phyloP scores from a whole-genome alignment of 2,888 invertebrate species.

The Hirtodrosophila trivittata region DNA sequence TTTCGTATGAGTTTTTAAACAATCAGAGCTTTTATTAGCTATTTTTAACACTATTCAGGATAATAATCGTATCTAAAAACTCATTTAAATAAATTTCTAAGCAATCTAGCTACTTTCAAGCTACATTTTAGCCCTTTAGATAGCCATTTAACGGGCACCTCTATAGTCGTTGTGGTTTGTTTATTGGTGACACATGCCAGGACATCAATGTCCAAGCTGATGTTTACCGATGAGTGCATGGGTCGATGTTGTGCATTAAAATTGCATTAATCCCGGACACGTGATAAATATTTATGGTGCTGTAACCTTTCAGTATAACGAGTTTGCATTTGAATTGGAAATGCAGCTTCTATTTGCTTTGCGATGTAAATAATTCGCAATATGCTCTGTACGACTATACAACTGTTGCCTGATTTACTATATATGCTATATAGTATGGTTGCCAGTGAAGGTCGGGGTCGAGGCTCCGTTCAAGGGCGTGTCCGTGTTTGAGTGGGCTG shows the following conservation, averaged over 20 bases:
- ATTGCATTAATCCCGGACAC: conserved; percentile 70
- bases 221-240: conserved; percentile 2
- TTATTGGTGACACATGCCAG: conserved; percentile 43
- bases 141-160: too few species aligned
- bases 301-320: conserved; percentile 11
- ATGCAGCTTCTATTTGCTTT: conserved; percentile 38
- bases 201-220: conserved; percentile 8
- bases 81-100: too few species aligned
- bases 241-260: conserved; percentile 56
- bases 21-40: too few species aligned
- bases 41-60: too few species aligned
- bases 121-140: too few species aligned
- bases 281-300: conserved; percentile 74
- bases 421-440: neutral
- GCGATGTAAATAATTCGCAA: conserved; percentile 27
- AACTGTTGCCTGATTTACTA: neutral
- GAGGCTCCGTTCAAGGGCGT: conserved; percentile 61
- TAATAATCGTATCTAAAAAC: too few species aligned
- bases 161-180: neutral
- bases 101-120: too few species aligned
- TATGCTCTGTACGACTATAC: conserved; percentile 8
- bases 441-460: conserved; percentile 48
- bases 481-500: conserved; percentile 66
- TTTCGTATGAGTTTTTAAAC: too few species aligned
- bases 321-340: conserved; percentile 53